Percentiles rank a stretch among this genome's conserved stretches.
Conservation (phyloP, 2,888 invertebrate genomes). For the Cryptocephalus primarius region DNA sequence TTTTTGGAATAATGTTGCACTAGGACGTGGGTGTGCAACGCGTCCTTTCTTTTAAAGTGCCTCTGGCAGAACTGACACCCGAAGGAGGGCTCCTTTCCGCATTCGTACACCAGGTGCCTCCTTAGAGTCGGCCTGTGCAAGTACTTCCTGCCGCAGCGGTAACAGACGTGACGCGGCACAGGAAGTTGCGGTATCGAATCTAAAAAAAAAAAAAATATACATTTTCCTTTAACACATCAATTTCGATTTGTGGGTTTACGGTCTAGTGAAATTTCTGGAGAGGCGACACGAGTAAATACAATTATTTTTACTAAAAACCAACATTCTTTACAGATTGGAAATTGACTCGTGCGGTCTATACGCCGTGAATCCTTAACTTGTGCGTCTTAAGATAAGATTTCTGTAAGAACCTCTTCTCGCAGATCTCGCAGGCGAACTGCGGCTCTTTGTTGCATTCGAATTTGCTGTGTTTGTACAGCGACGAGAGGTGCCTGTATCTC, state of each 20-base stretch:
- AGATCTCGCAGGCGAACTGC: conserved; percentile 22
- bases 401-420: background rate
- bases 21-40: background rate
- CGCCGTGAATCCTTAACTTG: too few species aligned
- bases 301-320: too few species aligned
- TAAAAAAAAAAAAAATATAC: conserved; percentile 1
- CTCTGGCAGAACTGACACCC: conserved; percentile 5
- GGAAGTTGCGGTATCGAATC: background rate
- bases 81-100: conserved; percentile 16
- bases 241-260: too few species aligned
- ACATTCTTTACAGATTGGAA: too few species aligned
- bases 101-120: conserved; percentile 13
- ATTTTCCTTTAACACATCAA: background rate
- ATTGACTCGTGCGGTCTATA: too few species aligned
- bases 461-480: conserved; percentile 36
- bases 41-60: conserved; percentile 1
- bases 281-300: too few species aligned
- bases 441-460: conserved; percentile 39
- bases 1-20: background rate
- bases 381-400: too few species aligned
- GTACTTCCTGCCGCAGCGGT: conserved; percentile 8
- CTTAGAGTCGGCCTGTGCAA: conserved; percentile 6
- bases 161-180: conserved; percentile 2
- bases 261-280: too few species aligned
- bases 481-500: conserved; percentile 26